Percentiles rank a stretch among this genome's conserved stretches.
Conservation (phyloP, 1,140 invertebrate species). For the Diachasma alloeum region DNA sequence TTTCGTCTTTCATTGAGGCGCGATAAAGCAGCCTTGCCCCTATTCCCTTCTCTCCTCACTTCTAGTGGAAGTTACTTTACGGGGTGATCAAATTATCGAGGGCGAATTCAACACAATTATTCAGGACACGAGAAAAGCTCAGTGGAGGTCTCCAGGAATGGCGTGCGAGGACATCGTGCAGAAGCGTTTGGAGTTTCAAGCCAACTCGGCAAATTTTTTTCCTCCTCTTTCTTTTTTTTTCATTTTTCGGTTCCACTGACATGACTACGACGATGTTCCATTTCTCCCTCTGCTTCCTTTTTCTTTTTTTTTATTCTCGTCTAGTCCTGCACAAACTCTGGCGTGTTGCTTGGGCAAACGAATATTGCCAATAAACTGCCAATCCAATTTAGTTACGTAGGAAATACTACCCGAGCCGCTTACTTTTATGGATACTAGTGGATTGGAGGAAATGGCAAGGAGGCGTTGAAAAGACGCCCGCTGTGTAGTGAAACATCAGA, state of each 20-base stretch:
- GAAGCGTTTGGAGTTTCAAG: neutral
- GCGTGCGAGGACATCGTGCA: neutral
- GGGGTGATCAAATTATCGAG: neutral
- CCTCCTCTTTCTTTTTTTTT: neutral
- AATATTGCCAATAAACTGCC: slow-evolving; percentile 50
- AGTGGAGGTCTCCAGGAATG: neutral
- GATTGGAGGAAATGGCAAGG: neutral
- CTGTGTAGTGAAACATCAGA: neutral
- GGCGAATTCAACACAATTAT: neutral
- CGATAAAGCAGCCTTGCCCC: neutral
- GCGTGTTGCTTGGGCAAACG: slow-evolving; percentile 38
- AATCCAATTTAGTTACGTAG: slow-evolving; percentile 46
- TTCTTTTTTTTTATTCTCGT: neutral
- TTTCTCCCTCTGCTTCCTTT: neutral
- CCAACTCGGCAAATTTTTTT: neutral
- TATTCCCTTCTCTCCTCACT: neutral
- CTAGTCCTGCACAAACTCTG: neutral
- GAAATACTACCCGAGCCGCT: slow-evolving; percentile 30
- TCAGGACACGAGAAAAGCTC: slow-evolving; percentile 1
- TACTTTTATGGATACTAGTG: slow-evolving; percentile 23
- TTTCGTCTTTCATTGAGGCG: neutral
- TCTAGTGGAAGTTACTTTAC: neutral
- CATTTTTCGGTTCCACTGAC: neutral
- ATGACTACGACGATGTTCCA: neutral
- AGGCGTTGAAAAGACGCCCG: neutral